Base-by-base conservation (phyloP, 2,888 invertebrate species). In the Lochmaea crataegi region DNA sequence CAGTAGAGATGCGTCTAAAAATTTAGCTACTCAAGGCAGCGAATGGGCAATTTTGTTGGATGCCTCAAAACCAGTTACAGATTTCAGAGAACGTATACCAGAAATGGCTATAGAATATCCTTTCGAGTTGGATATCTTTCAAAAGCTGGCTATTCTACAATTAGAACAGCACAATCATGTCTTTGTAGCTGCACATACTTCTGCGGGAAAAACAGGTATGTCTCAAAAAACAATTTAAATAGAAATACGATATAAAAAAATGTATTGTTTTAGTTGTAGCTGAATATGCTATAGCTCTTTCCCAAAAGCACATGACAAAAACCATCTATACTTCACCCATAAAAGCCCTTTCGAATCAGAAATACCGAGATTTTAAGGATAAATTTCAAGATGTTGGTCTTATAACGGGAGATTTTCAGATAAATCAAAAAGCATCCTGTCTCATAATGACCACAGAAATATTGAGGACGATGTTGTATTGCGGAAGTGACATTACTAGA, bases 401-500 rank as follows among this genome's bases (percentile, higher is more conserved):
- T 0, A 91, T 98, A 32, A 98, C 98, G 0, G 98, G 98, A 0
- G 99, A 99, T 87, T 91, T 98, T 57, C 98, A 99, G 87, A 94
- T 99, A 70, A 96, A 98, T 85, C 93, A 94, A 12, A 94, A 94
- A 0, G 98, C 98, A 0, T 91, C 96, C 0, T 99, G 99, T 85
- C 91, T 99, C 0, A 98, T 99, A 68, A 99, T 99, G 99, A 99
- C 99, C 0, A 99, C 99, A 0, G 99, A 99, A 89, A 99, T 99
- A 82, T 88, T 99, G 38, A 91, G 97, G 76, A 97, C 97, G 0
- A 99, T 99, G 98, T 88, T 99, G 14, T 98, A 97, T 85, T 96
- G 96, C 73, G 97, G 97, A 10, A 94, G 94, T 75, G 98, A 99
- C 83, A 94, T 97, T 68, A 94, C 98, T 0, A 91, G 98, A 60